Conservation (phyloP, 2,888 invertebrate genomes). For the Ernsta delagoae region DNA sequence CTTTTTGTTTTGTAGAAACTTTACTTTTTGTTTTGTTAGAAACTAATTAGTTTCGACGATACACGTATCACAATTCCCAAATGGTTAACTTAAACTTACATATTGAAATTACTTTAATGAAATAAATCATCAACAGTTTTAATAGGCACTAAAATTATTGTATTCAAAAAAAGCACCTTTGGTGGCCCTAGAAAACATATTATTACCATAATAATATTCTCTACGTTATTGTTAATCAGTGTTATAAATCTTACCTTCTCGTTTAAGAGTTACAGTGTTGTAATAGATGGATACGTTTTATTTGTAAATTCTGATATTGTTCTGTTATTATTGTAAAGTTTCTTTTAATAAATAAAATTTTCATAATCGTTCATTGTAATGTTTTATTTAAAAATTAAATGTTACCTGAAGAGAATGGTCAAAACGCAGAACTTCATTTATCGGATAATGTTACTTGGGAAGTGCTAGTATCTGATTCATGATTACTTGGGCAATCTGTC, state of each 20-base stretch:
- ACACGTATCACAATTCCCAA: background rate
- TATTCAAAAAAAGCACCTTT: constrained; percentile 67
- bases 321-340: constrained; percentile 82
- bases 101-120: background rate
- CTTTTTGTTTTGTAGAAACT: background rate
- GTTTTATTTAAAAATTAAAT: constrained; percentile 61
- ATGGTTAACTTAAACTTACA: no score
- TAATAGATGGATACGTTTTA: constrained; percentile 81
- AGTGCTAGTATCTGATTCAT: constrained; percentile 22
- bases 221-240: constrained; percentile 83
- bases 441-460: constrained; percentile 4
- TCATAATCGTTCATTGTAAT: constrained; percentile 79
- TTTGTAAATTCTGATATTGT: constrained; percentile 82
- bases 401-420: background rate
- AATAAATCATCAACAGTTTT: background rate
- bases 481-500: constrained; percentile 49
- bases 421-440: background rate
- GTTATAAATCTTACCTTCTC: constrained; percentile 82
- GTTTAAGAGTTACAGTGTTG: constrained; percentile 84
- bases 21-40: no score
- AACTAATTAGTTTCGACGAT: background rate
- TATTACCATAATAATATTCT: no score
- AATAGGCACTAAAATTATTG: constrained; percentile 49
- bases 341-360: constrained; percentile 83
- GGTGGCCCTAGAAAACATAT: constrained; percentile 77